Evolutionary conservation across 2,797 vertebrate species (phyloP).

Genomic region (Sphaeramia orbicularis): DNA sequence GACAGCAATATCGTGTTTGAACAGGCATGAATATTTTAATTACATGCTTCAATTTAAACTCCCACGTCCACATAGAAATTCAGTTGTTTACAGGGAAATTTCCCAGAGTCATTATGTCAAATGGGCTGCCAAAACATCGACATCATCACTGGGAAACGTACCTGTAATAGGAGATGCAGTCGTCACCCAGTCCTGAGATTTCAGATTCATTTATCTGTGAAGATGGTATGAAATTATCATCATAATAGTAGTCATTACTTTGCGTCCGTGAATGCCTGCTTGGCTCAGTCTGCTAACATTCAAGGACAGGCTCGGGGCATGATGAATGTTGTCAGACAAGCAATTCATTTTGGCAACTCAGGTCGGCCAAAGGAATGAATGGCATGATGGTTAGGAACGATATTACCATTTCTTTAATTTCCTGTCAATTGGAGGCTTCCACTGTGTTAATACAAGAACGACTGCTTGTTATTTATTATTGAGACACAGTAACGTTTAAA

Average conservation of each 20-base stretch:
- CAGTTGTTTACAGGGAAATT: constrained; percentile 50
- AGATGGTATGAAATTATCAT: constrained; percentile 65
- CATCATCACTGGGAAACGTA: constrained; percentile 35
- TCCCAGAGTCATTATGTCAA: constrained; percentile 33
- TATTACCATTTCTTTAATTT: constrained; percentile 77
- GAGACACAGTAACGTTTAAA: constrained; percentile 6
- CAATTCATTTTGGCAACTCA: constrained; percentile 66
- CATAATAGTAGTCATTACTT: constrained; percentile 62
- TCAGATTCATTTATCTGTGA: constrained; percentile 52
- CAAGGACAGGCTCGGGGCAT: constrained; percentile 40
- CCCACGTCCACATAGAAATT: constrained; percentile 28
- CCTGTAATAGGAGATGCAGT: constrained; percentile 17
- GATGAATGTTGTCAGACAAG: constrained; percentile 70
- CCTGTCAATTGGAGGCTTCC: constrained; percentile 66
- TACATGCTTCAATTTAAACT: constrained; percentile 51
- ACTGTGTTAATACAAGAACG: constrained; percentile 41
- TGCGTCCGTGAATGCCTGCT: constrained; percentile 52
- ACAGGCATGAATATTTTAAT: constrained; percentile 65
- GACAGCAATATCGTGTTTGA: constrained; percentile 53
- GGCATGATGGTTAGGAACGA: constrained; percentile 55
- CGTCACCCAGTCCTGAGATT: constrained; percentile 37
- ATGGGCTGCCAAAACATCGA: constrained; percentile 32
- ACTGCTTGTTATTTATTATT: constrained; percentile 56
- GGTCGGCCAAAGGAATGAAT: constrained; percentile 69
- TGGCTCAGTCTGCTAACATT: constrained; percentile 64